A percentile compares a stretch with the other conserved stretches of the same genome.
Evolutionary conservation across 2,113 vertebrate species (phyloP).

Genomic region (Chionis minor): DNA sequence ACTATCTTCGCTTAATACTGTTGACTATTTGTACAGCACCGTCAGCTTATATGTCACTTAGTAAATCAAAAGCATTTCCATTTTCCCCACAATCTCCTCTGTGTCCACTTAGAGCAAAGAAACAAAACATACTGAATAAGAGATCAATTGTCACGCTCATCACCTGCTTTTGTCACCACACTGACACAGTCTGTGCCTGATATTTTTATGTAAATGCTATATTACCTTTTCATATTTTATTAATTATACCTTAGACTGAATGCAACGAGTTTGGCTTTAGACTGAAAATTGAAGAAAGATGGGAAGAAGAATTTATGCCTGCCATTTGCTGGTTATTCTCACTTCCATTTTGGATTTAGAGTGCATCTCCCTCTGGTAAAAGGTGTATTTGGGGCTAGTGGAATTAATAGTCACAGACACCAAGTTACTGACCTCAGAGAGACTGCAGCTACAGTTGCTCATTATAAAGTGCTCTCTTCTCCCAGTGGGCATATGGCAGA

Average conservation of each 20-base stretch:
- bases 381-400: neutral
- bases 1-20: neutral
- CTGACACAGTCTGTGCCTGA: neutral
- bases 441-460: neutral
- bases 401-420: neutral
- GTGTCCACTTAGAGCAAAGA: neutral
- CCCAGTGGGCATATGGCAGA: neutral
- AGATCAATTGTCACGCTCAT: neutral
- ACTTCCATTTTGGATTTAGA: conserved; percentile 53
- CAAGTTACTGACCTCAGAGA: neutral
- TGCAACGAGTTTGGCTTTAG: conserved; percentile 13
- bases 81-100: neutral
- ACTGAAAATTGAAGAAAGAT: conserved; percentile 48
- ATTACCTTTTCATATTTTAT: conserved; percentile 18
- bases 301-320: conserved; percentile 40
- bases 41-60: neutral
- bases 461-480: neutral
- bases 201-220: conserved; percentile 4
- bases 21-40: neutral
- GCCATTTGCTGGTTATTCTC: conserved; percentile 43
- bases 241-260: conserved; percentile 38
- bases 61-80: neutral
- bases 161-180: neutral
- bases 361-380: conserved; percentile 47
- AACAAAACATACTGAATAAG: neutral